These are phyloP conservation scores for Arenaria interpres DNA, from an alignment of 2,113 vertebrate genomes.

Conservation along the genomic window DNA sequence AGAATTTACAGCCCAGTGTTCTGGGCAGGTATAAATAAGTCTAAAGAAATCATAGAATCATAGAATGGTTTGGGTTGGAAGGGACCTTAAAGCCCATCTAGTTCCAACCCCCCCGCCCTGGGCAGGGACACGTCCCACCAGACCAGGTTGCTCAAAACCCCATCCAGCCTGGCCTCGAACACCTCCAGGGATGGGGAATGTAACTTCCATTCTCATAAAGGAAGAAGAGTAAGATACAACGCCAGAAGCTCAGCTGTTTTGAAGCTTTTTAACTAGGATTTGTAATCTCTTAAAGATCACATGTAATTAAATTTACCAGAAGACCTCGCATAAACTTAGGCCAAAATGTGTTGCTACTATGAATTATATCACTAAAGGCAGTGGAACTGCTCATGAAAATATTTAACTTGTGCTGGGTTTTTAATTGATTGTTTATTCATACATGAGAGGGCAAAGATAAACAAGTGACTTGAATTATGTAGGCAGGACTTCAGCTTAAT, in stretches of 20 bases:
- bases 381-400: neutral
- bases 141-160: no score
- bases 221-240: neutral
- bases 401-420: neutral
- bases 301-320: neutral
- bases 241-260: neutral
- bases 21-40: neutral
- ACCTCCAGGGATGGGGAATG: neutral
- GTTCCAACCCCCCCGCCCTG: no score
- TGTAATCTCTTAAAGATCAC: neutral
- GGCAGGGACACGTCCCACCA: no score
- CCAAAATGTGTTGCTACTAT: neutral
- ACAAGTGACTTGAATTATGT: neutral
- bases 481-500: neutral
- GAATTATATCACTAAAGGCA: neutral
- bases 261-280: neutral
- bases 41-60: neutral
- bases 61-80: no score
- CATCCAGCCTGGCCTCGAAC: no score
- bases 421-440: neutral
- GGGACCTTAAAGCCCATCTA: no score
- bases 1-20: neutral
- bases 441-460: neutral
- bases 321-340: neutral
- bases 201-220: neutral